Base-by-base conservation (phyloP, 2,797 vertebrate species). In the Hydrocynus forskahlii region DNA sequence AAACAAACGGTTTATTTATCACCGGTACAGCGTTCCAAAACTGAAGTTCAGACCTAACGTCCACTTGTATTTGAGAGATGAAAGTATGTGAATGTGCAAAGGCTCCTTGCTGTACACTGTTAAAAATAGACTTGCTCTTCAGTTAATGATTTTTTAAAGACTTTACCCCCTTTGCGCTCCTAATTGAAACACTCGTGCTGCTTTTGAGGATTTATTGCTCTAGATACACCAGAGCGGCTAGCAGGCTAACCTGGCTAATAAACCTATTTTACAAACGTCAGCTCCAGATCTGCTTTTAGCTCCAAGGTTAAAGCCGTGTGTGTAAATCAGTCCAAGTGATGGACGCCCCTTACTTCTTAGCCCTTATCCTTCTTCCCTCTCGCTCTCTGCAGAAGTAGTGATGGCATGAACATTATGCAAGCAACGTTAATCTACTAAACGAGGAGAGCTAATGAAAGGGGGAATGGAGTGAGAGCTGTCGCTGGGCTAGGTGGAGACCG, bases 121-220 rank as follows among this genome's bases (percentile, higher is more conserved):
- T 84, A 59, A 81, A 86, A 85, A 79, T 64, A 82, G 70, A 83
- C 64, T 66, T 4, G 16, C 25, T 63, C 16, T 21, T 67, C 38
- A 73, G 77, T 85, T 82, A 81, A 83, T 85, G 68, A 55, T 82
- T 78, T 81, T 85, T 85, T 60, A 72, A 82, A 83, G 57, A 67
- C 82, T 83, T 80, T 83, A 77, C 62, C 13, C 54, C 66, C 35
- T 80, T 75, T 63, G 10, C 3, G 17, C 75, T 81, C 73, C 76
- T 75, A 75, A 81, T 72, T 87, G 69, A 59, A 87, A 76, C 12
- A 71, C 67, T 5, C 52, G 38, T 68, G 19, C 50, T 81, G 62
- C 67, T 76, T 75, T 81, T 62, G 55, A 79, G 78, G 74, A 64
- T 84, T 78, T 85, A 76, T 60, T 67, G 35, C 73, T 79, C n/a